Evolutionary conservation across 2,888 invertebrate genomes (phyloP), one percentile per base, ranked within the genome.

Genomic region (Drosophila emarginata): DNA sequence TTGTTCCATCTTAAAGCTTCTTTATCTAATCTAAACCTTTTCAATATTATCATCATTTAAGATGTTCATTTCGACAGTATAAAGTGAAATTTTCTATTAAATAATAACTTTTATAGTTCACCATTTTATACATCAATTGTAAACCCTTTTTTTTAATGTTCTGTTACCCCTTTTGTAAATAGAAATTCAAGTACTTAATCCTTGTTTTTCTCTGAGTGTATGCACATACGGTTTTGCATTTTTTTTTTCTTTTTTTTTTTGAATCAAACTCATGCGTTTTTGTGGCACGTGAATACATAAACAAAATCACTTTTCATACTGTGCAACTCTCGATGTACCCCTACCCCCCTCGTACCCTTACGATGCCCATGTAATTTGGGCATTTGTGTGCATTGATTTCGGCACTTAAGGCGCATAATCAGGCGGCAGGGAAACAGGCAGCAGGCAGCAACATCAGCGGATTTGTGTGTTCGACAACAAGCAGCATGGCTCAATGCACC

Each of bases 331-430:
- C 32, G n/a, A n/a, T n/a, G n/a, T 32, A 7, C 9, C 11, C 32
- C n/a, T 45, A 36, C 28, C 36, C 32, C 32, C 32, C 1, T 21
- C 12, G 6, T 64, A 63, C 64, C 64, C 72, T 66, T 69, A 63
- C 61, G 68, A 60, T 64, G 66, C 58, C 56, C 87, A 72, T 85
- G 85, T 88, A 85, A 87, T 88, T 88, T 79, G 89, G 77, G 71
- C 88, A 89, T 88, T 88, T 86, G 86, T 88, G 88, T 90, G 89
- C 90, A 90, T 90, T 88, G 89, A 89, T 89, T 89, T 89, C 85
- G 87, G 83, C 79, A 83, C 89, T 89, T 89, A 89, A 90, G 87
- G 76, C 85, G 76, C 81, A 87, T 90, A 88, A 89, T 89, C 85
- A 77, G 60, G 37, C 56, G 4, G 9, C 39, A 21, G 23, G n/a